Percentiles rank a stretch among this genome's conserved stretches.
Evolutionary conservation across 2,113 vertebrate species (phyloP).

Genomic region (Martes martes): DNA sequence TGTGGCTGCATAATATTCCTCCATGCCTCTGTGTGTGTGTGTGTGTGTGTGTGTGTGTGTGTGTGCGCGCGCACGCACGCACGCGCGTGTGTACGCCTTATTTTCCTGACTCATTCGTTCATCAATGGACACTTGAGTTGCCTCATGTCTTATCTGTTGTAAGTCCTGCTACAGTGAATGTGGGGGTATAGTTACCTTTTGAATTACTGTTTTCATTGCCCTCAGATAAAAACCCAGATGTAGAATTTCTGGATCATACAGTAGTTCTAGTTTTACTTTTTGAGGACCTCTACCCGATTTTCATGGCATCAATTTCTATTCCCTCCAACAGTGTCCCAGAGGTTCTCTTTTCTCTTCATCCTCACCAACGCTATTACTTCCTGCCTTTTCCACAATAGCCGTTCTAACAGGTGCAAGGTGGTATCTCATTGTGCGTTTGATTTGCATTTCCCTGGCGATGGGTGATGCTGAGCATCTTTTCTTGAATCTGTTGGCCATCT

Average conservation of each 20-base stretch:
- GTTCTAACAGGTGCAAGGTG: background rate
- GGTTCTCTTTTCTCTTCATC: background rate
- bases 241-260: background rate
- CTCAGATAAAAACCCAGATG: background rate
- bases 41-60: too few relatives aligned
- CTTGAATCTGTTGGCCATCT: background rate
- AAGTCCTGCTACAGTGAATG: background rate
- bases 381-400: background rate
- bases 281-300: background rate
- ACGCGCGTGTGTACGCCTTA: accelerated
- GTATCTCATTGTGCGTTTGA: background rate
- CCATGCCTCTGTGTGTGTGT: too few relatives aligned
- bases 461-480: background rate
- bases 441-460: background rate
- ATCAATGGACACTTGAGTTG: background rate
- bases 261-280: background rate
- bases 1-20: background rate
- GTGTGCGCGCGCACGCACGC: too few relatives aligned
- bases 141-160: background rate
- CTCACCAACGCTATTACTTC: background rate
- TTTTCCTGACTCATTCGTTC: background rate
- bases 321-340: background rate
- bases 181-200: background rate
- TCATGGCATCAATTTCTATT: background rate
- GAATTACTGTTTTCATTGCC: background rate